A percentile compares a stretch with the other conserved stretches of the same genome.
Evolutionary conservation across 2,113 vertebrate genomes (phyloP).

Genomic region (Calidris pugnax): DNA sequence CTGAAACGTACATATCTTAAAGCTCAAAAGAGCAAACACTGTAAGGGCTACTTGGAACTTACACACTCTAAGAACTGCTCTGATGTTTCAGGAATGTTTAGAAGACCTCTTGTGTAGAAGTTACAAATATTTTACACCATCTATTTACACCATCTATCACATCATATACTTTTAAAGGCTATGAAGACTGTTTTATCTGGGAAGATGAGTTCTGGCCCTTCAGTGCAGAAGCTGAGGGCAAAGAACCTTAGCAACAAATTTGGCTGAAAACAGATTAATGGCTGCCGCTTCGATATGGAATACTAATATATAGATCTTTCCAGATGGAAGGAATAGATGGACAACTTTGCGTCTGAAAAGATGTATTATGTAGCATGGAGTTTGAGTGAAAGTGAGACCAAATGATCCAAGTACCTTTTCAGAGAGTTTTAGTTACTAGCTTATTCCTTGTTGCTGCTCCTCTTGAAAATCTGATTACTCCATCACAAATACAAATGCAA

Average conservation of each 20-base stretch:
- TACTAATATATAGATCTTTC: neutral
- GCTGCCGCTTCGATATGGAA: neutral
- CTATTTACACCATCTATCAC: neutral
- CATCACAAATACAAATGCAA: neutral
- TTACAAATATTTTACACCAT: neutral
- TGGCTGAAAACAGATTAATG: neutral
- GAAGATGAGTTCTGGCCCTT: neutral
- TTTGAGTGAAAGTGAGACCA: neutral
- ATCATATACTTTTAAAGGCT: neutral
- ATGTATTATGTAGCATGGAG: neutral
- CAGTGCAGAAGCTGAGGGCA: neutral
- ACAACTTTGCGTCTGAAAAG: neutral
- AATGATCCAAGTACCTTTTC: neutral
- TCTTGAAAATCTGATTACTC: neutral
- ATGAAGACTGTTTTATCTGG: neutral
- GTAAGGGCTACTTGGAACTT: neutral
- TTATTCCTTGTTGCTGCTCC: neutral
- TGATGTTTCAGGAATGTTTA: neutral
- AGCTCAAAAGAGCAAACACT: neutral
- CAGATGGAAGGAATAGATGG: neutral
- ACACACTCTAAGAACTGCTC: neutral
- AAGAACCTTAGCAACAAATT: neutral
- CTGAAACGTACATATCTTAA: neutral
- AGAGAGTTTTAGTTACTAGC: neutral
- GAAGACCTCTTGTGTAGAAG: constrained; percentile 7